Evolutionary conservation across 2,113 vertebrate genomes (phyloP), one percentile per base, ranked within the genome.

Genomic region (Lepisosteus oculatus): DNA sequence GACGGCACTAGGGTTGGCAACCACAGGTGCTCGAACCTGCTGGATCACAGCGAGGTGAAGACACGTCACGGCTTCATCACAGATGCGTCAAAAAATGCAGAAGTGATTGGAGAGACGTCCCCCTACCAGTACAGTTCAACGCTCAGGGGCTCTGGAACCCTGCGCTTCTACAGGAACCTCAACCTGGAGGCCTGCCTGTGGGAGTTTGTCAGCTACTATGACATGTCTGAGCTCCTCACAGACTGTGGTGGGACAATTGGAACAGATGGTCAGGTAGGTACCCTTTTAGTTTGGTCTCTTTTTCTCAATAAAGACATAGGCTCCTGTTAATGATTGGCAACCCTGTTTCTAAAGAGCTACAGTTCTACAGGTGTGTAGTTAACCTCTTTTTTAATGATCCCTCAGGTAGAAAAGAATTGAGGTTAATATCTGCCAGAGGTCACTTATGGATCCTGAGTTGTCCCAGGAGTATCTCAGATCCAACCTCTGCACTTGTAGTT

Each of bases 141-240:
- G 1, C 77, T 98, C 55, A 83, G 97, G 66, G 93, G 96, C 0
- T 76, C 88, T 70, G 77, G 79, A n/a, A 91, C 95, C 0, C 75
- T 98, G 62, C 94, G 94, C 29, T 99, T 98, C 86, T 99, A 99
- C 81, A 83, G 90, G 65, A 97, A 94, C 79, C 90, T 99, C 70
- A 94, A 97, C 79, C 89, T 97, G 45, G 95, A 98, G 61, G 96
- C 95, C 43, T 99, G 97, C 69, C 80, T 97, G 1, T 99, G 97
- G 97, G 94, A 97, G 84, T 99, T 99, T 70, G 87, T 78, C 67
- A 95, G 93, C 90, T 97, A 94, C 84, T 98, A 97, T 62, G 89
- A 96, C 86, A 95, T 99, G 95, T 97, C 97, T 0, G 96, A 99
- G 78, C 94, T 99, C 47, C 95, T 99, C 29, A 78, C 64, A 3